Conservation (phyloP, 1,140 invertebrate species). For the Anastatus disparis region DNA sequence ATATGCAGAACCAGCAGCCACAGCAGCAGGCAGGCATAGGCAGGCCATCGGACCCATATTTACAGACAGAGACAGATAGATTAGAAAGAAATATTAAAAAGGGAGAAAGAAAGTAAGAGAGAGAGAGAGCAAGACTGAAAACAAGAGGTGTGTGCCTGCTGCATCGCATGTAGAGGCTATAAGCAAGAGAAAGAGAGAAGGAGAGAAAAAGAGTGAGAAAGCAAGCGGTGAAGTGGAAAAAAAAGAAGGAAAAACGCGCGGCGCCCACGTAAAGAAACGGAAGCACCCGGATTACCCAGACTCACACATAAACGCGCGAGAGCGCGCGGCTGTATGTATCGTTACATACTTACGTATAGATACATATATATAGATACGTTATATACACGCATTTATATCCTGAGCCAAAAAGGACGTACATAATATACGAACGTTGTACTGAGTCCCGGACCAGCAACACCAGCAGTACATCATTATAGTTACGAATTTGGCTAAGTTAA, state of each 20-base stretch:
- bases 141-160: constrained; percentile 9
- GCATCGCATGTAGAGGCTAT: not conserved
- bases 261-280: constrained; percentile 36
- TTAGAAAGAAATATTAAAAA: not conserved
- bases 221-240: not conserved
- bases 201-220: not conserved
- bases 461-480: too few relatives aligned
- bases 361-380: too few relatives aligned
- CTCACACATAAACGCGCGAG: not conserved
- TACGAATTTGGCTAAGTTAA: too few relatives aligned
- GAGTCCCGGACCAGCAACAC: too few relatives aligned
- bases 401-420: too few relatives aligned
- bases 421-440: too few relatives aligned
- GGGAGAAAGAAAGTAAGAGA: not conserved
- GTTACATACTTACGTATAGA: not conserved
- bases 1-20: too few relatives aligned
- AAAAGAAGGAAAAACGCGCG: constrained; percentile 34
- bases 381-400: not conserved
- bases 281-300: constrained; percentile 38
- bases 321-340: not conserved
- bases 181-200: not conserved
- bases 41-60: not conserved
- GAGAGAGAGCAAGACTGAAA: constrained; percentile 16
- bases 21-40: not conserved
- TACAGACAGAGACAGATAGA: not conserved